phyloP scores from a whole-genome alignment of 1,140 invertebrate species.

The Acromyrmex charruanus region DNA sequence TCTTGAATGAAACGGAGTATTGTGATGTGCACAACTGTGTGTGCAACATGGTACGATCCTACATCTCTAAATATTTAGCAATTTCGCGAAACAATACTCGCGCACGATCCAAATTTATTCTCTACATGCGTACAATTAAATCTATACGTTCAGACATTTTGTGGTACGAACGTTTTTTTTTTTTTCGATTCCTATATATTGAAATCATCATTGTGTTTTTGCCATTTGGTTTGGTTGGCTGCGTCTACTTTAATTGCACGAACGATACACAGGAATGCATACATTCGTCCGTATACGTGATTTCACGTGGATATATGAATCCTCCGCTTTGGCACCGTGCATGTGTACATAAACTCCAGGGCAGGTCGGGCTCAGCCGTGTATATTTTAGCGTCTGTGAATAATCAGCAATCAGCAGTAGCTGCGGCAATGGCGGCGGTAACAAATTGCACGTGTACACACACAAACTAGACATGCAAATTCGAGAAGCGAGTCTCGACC shows the following conservation, averaged over 20 bases:
- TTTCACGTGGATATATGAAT: slow-evolving; percentile 67
- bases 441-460: slow-evolving; percentile 79
- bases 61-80: slow-evolving; percentile 34
- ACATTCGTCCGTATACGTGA: slow-evolving; percentile 32
- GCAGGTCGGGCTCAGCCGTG: slow-evolving; percentile 71
- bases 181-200: not conserved
- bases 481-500: slow-evolving; percentile 73
- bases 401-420: slow-evolving; percentile 80
- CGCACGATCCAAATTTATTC: slow-evolving; percentile 49
- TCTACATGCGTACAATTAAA: slow-evolving; percentile 36
- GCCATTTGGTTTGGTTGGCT: slow-evolving; percentile 18
- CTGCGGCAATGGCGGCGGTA: slow-evolving; percentile 78
- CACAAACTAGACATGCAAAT: slow-evolving; percentile 76
- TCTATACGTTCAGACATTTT: slow-evolving; percentile 36
- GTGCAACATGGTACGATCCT: not conserved
- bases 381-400: slow-evolving; percentile 81
- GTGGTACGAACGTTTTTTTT: slow-evolving; percentile 45
- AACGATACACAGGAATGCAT: slow-evolving; percentile 60
- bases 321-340: slow-evolving; percentile 65
- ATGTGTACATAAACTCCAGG: slow-evolving; percentile 75
- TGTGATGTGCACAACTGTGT: not conserved
- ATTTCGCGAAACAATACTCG: slow-evolving; percentile 41
- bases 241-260: slow-evolving; percentile 65
- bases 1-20: slow-evolving; percentile 20
- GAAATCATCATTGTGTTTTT: slow-evolving; percentile 31